Percentiles rank a stretch among this genome's conserved stretches.
These are phyloP conservation scores for Nylanderia fulva DNA, from an alignment of 1,140 invertebrate species.

Conservation along the genomic window DNA sequence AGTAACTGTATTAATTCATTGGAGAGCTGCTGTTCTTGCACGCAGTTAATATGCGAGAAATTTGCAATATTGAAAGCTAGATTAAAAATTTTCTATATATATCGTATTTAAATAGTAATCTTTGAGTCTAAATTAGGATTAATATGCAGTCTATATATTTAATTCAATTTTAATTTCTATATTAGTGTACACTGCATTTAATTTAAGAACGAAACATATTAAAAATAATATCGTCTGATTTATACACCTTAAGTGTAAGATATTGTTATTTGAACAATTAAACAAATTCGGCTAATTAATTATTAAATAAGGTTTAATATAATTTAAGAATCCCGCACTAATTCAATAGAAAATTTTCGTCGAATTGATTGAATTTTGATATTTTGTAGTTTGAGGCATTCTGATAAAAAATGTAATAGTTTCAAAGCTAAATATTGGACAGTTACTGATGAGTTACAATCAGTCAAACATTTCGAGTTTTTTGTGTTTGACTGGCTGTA, in stretches of 20 bases:
- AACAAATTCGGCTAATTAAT: slow-evolving; percentile 12
- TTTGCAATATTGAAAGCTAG: neutral
- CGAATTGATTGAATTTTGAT: too few relatives aligned
- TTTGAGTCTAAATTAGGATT: neutral
- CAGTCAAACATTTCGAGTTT: too few relatives aligned
- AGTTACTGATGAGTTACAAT: too few relatives aligned
- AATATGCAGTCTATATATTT: neutral
- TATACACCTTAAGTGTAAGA: neutral
- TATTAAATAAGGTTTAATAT: slow-evolving; percentile 22
- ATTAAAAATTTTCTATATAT: neutral
- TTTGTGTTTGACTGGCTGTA: too few relatives aligned
- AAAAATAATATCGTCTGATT: neutral
- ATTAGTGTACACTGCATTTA: neutral
- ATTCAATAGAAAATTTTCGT: too few relatives aligned
- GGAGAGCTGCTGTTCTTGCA: neutral
- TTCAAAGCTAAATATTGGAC: too few relatives aligned
- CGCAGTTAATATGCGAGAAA: neutral
- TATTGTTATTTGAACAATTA: neutral
- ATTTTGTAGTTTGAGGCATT: too few relatives aligned
- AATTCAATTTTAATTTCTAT: neutral
- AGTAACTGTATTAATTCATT: slow-evolving; percentile 25
- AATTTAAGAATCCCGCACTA: too few relatives aligned
- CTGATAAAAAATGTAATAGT: too few relatives aligned
- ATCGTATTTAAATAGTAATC: neutral
- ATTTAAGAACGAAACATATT: neutral